A percentile compares a stretch with the other conserved stretches of the same genome.
Conservation (phyloP, 2,113 vertebrate species). For the Atherinomorus stipes region DNA sequence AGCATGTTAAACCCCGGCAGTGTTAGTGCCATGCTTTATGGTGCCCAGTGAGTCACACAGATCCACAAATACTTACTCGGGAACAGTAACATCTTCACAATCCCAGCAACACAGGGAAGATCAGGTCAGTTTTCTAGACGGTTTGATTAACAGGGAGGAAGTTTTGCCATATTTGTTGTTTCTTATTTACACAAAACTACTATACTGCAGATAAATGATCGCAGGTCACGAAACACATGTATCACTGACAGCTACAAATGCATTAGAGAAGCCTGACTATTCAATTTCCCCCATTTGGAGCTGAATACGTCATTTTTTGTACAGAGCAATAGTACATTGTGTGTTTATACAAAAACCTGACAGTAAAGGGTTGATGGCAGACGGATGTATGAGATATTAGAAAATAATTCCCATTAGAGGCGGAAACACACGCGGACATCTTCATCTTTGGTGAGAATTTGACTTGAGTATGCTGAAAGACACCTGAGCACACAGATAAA, state of each 20-base stretch:
- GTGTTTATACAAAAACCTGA: constrained; percentile 60
- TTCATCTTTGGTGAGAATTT: constrained; percentile 85
- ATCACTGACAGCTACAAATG: constrained; percentile 71
- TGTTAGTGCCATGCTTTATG: constrained; percentile 55
- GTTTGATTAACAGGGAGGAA: constrained; percentile 27
- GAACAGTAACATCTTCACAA: constrained; percentile 51
- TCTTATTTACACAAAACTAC: constrained; percentile 68
- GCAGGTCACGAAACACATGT: constrained; percentile 74
- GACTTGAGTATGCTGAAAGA: constrained; percentile 67
- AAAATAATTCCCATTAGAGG: constrained; percentile 27
- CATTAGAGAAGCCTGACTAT: constrained; percentile 62
- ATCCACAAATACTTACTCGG: constrained; percentile 27
- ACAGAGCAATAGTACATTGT: constrained; percentile 70
- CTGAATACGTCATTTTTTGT: constrained; percentile 51
- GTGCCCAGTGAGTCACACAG: constrained; percentile 57
- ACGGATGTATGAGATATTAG: constrained; percentile 30
- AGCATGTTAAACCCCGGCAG: constrained; percentile 54
- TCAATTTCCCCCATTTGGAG: constrained; percentile 28
- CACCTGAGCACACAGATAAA: constrained; percentile 52
- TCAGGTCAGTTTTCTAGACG: constrained; percentile 11
- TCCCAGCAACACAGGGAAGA: constrained; percentile 29
- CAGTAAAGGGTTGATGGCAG: constrained; percentile 57
- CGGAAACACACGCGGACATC: constrained; percentile 72
- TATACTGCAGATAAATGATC: constrained; percentile 55
- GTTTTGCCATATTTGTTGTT: constrained; percentile 31